Base-by-base conservation (phyloP, 2,113 vertebrate species). In the Aspidoscelis tigris region DNA sequence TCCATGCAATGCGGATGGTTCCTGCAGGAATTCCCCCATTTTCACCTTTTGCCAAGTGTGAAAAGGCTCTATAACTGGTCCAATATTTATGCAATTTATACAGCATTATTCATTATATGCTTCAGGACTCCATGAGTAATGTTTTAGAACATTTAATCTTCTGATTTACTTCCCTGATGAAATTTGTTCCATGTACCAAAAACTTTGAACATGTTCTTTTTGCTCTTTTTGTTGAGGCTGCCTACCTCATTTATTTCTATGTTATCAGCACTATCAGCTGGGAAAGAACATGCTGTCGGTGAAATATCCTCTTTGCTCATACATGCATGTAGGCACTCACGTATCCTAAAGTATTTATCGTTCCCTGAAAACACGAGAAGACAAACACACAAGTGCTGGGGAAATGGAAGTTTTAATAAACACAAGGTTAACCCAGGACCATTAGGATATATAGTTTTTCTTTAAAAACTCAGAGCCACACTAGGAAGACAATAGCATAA, bases 381-480 rank as follows among this genome's bases (percentile, higher is more conserved):
- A 61, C n/a, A 1, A 26, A 68, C 85, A 61, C 58, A 61, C 18
- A 85, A 88, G n/a, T 86, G 74, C 82, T 87, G 88, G 74, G 64
- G 87, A 81, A 85, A 89, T 93, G 91, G 90, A 89, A 24, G n/a
- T 22, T 85, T 78, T 93, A 85, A 93, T 84, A 86, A 89, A 88
- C 88, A 87, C 78, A 58, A 86, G 83, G 88, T 90, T 94, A 61
- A 91, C 69, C 91, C 93, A 93, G 84, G 89, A 88, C 90, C 88
- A 88, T 90, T 87, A 91, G 88, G 89, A 90, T 92, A 80, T 81
- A 69, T 81, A n/a, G 83, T 84, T 90, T 87, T 94, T 93, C 92
- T 71, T 68, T 53, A 87, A 86, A 86, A 41, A 87, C 71, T 82
- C 72, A 58, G 82, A 90, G 82, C 69, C 90, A 92, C 84, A 39